Evolutionary conservation across 2,888 invertebrate species (phyloP).

Genomic region (Rapana venosa): DNA sequence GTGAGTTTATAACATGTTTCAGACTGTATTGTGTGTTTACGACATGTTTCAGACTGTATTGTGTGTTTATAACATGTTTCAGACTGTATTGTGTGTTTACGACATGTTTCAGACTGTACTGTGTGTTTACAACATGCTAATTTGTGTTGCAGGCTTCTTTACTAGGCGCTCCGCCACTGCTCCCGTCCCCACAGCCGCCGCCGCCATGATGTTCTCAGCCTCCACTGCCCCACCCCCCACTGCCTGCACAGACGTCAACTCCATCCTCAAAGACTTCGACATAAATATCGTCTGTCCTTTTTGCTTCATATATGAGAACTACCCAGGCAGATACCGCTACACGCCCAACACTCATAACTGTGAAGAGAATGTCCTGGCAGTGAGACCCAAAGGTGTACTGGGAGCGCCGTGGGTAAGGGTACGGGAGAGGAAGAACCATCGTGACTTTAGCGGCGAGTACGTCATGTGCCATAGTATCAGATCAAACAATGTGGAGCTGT

Average conservation of each 20-base stretch:
- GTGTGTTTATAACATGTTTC: too few relatives aligned
- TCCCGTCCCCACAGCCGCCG: too few relatives aligned
- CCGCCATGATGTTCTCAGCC: neutral
- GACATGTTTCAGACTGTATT: too few relatives aligned
- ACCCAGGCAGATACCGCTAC: slow-evolving; percentile 37
- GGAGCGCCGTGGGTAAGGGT: slow-evolving; percentile 60
- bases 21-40: too few relatives aligned
- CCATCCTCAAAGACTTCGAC: slow-evolving; percentile 29
- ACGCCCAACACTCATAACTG: slow-evolving; percentile 60
- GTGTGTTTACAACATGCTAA: neutral
- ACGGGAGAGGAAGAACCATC: slow-evolving; percentile 68
- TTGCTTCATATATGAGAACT: slow-evolving; percentile 30
- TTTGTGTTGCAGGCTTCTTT: neutral
- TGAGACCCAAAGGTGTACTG: slow-evolving; percentile 44
- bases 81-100: too few relatives aligned
- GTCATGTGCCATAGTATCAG: slow-evolving; percentile 65
- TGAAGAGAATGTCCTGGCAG: slow-evolving; percentile 67
- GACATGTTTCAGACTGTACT: too few relatives aligned
- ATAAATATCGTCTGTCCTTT: slow-evolving; percentile 26
- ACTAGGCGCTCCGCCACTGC: neutral
- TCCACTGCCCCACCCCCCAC: neutral
- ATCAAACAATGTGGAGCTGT: slow-evolving; percentile 52
- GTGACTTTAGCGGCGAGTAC: slow-evolving; percentile 69
- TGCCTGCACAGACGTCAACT: neutral
- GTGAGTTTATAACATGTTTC: too few relatives aligned